phyloP scores from a whole-genome alignment of 1,140 invertebrate species.

The Drosophila chauvacae region DNA sequence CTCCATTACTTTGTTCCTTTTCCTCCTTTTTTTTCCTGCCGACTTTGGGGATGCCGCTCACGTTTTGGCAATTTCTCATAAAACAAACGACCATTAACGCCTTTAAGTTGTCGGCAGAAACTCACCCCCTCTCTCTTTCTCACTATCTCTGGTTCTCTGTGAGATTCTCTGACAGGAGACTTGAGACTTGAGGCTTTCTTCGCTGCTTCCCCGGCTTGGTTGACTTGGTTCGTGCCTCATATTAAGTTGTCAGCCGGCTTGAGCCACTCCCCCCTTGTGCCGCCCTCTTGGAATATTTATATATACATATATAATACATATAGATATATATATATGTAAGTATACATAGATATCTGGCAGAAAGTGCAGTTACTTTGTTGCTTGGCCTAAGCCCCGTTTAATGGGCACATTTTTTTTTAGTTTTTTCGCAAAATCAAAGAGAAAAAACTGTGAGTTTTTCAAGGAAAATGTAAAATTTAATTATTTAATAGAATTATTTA shows the following conservation, averaged over 20 bases:
- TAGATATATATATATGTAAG: background rate
- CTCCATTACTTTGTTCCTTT: background rate
- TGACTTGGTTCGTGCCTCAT: slow-evolving; percentile 73
- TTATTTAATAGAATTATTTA: no score
- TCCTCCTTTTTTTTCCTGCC: background rate
- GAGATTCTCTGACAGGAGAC: slow-evolving; percentile 29
- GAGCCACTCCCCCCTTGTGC: slow-evolving; percentile 43
- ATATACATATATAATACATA: background rate
- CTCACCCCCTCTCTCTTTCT: background rate
- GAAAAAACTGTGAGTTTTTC: background rate
- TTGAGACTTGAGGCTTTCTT: slow-evolving; percentile 38
- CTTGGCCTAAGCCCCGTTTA: slow-evolving; percentile 73
- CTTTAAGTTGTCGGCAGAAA: slow-evolving; percentile 77
- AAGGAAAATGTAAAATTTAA: background rate
- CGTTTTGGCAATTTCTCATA: slow-evolving; percentile 85
- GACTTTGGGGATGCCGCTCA: slow-evolving; percentile 70
- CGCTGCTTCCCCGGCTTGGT: slow-evolving; percentile 27
- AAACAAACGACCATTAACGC: slow-evolving; percentile 84
- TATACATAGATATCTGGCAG: slow-evolving; percentile 10
- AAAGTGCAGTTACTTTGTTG: slow-evolving; percentile 54
- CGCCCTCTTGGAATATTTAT: background rate
- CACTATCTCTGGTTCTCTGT: background rate
- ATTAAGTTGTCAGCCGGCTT: slow-evolving; percentile 75
- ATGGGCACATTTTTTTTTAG: slow-evolving; percentile 58
- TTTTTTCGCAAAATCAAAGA: slow-evolving; percentile 2